These are phyloP conservation scores for Umimayanthus chanpuru DNA, from an alignment of 92 coral and sea anemone species.

Conservation along the genomic window DNA sequence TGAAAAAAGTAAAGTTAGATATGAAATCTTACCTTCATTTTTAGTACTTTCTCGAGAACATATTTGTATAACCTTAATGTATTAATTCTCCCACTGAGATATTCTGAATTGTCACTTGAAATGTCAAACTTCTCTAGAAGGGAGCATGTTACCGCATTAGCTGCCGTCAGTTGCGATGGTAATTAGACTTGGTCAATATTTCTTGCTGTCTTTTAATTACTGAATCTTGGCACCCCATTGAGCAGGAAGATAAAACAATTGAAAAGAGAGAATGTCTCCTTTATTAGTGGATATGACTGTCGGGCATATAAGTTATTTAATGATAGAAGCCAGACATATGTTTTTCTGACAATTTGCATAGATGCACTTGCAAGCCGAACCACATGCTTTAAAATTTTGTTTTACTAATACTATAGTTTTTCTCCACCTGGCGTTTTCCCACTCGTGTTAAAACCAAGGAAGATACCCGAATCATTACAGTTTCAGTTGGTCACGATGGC, in stretches of 20 bases:
- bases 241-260: constrained; percentile 38
- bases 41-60: background rate
- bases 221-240: constrained; percentile 46
- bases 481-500: background rate
- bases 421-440: constrained; percentile 35
- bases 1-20: background rate
- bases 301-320: constrained; percentile 49
- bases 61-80: constrained; percentile 28
- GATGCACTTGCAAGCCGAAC: constrained; percentile 23
- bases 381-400: constrained; percentile 22
- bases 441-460: background rate
- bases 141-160: constrained; percentile 29
- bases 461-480: background rate
- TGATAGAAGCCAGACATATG: constrained; percentile 43
- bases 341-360: constrained; percentile 42
- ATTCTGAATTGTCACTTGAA: constrained; percentile 28
- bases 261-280: constrained; percentile 43
- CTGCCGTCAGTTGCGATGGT: constrained; percentile 43
- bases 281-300: constrained; percentile 42
- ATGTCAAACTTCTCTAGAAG: constrained; percentile 13
- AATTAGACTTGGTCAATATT: constrained; percentile 42
- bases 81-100: constrained; percentile 28
- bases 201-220: constrained; percentile 52
- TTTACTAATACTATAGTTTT: background rate
- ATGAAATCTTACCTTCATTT: background rate